A percentile compares a stretch with the other conserved stretches of the same genome.
phyloP scores from a whole-genome alignment of 2,797 vertebrate species.

The Acanthurus tractus region DNA sequence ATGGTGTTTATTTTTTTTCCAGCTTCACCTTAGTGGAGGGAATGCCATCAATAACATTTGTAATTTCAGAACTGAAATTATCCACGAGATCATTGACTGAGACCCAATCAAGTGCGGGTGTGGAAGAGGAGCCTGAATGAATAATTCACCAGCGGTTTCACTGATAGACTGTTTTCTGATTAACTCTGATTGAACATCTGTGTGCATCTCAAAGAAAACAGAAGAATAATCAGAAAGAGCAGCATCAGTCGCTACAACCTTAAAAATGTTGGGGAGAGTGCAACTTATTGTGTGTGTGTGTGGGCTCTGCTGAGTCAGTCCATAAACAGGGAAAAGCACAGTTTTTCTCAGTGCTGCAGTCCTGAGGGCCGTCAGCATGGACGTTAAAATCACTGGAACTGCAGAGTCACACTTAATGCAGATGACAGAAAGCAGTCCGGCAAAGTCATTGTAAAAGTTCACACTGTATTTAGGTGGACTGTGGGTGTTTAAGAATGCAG shows the following conservation, averaged over 20 bases:
- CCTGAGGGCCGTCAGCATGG: background rate
- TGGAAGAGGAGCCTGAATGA: slow-evolving; percentile 2
- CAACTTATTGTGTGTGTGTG: background rate
- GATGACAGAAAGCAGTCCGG: background rate
- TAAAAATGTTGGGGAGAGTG: background rate
- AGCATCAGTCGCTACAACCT: background rate
- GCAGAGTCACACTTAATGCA: background rate
- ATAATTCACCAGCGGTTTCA: background rate
- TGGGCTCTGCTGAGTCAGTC: background rate
- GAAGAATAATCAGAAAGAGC: background rate
- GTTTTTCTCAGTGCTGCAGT: background rate
- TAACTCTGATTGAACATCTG: slow-evolving; percentile 22
- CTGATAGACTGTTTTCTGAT: background rate
- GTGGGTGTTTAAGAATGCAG: background rate
- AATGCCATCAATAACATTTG: background rate
- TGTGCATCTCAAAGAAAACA: slow-evolving; percentile 6
- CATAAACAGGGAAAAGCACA: background rate
- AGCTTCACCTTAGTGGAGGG: background rate
- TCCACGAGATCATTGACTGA: background rate
- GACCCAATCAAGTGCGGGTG: background rate
- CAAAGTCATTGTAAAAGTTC: background rate
- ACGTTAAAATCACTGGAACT: background rate
- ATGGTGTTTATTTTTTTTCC: background rate
- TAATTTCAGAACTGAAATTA: background rate
- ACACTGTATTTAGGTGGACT: no score